phyloP scores from a whole-genome alignment of 2,797 vertebrate genomes.

The Anas acuta region DNA sequence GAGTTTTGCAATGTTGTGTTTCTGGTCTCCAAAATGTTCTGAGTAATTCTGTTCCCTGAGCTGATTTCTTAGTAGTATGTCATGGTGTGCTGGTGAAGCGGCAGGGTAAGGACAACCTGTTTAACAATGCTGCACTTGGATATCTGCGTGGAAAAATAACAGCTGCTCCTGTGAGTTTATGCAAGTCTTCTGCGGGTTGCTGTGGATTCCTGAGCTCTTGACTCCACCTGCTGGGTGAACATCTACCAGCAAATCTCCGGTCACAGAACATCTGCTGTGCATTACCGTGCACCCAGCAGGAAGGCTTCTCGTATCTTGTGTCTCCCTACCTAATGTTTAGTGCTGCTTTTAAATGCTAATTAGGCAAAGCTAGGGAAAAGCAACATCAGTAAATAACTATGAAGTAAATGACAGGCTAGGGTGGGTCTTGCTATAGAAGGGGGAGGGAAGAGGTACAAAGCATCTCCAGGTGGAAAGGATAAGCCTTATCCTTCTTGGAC shows the following conservation, averaged over 20 bases:
- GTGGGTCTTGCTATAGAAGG: background rate
- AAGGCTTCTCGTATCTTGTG: background rate
- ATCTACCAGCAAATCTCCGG: background rate
- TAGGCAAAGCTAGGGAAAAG: background rate
- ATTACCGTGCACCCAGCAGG: background rate
- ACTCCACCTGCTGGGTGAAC: conserved; percentile 69
- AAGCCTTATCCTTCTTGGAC: background rate
- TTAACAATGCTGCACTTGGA: background rate
- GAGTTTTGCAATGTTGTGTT: background rate
- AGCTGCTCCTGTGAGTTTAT: background rate
- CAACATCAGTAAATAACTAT: background rate
- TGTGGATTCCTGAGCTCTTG: conserved; percentile 39
- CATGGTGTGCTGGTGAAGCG: background rate
- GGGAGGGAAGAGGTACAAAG: background rate
- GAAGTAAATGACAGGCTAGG: background rate
- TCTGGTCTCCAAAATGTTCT: conserved; percentile 18
- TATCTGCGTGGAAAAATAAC: conserved; percentile 2
- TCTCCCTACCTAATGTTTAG: background rate
- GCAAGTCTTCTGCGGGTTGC: background rate
- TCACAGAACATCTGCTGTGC: background rate
- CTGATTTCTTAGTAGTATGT: background rate
- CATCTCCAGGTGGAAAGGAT: background rate
- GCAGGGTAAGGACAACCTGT: background rate
- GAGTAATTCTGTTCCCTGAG: background rate
- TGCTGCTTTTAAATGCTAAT: background rate